Base-by-base conservation (phyloP, 2,888 invertebrate species). In the Leptogaster cylindrica region DNA sequence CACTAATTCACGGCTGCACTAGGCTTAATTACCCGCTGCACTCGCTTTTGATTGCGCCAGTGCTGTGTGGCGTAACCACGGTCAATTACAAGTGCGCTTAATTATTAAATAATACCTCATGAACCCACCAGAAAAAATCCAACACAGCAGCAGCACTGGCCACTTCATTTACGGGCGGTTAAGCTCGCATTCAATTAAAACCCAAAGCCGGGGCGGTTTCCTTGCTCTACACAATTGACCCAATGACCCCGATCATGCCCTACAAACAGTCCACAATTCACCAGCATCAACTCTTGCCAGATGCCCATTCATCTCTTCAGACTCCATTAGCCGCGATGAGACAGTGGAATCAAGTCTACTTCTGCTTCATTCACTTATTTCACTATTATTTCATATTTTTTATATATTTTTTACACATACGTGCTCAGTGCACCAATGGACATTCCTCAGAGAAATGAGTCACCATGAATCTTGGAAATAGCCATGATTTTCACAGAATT, bases 71-170 rank as follows among this genome's bases (percentile, higher is more conserved):
- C 46, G 23, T 10, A 20, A 6, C 18, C n/a, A n/a, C 36, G 14
- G 23, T 20, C 36, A 55, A 55, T 36, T 55, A 55, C 55, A 55
- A 55, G 31, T 33, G 55, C 36, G 55, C 55, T 55, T 55, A 55
- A 55, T 39, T 55, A 55, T 36, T 55, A 55, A 55, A 55, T 55
- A 55, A 55, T 55, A 55, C 55, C 55, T 36, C 55, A 20, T 20
- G 25, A 5, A 12, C 10, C 28, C 10, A 6, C 55, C n/a, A 23
- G 18, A 23, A 33, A 33, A 36, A 55, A 55, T 55, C 36, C 18
- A 39, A 55, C 5, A n/a, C 12, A 23, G 31, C n/a, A n/a, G n/a
- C n/a, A n/a, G n/a, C n/a, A n/a, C n/a, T n/a, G n/a, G n/a, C n/a
- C 55, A 55, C 55, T 55, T 55, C 33, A 20, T 55, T 36, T 36